These are phyloP conservation scores for Caenorhabditis briggsae DNA, from an alignment of 1,140 invertebrate genomes.

Conservation along the genomic window DNA sequence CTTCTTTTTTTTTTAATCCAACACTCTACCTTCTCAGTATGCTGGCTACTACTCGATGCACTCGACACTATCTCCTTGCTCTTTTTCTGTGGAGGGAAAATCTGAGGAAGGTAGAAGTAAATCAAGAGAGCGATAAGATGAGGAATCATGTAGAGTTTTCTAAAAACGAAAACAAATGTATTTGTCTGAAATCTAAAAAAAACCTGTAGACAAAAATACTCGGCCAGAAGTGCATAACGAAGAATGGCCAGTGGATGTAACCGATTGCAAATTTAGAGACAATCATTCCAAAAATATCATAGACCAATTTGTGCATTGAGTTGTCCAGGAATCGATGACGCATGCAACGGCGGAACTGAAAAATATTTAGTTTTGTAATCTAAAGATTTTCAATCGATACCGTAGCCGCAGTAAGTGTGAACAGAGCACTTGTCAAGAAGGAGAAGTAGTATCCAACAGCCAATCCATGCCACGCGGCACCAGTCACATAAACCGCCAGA, in stretches of 20 bases:
- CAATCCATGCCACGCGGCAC: conserved; percentile 14
- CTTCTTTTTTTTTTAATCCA: neutral
- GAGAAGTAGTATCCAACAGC: conserved; percentile 36
- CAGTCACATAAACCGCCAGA: conserved; percentile 31
- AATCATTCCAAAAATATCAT: conserved; percentile 40
- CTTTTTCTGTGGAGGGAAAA: neutral
- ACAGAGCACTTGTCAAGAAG: conserved; percentile 38
- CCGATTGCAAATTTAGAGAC: conserved; percentile 22
- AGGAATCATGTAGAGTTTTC: conserved; percentile 35
- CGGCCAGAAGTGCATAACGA: conserved; percentile 44
- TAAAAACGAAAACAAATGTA: neutral
- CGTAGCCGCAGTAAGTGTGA: conserved; percentile 22
- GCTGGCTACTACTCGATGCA: neutral
- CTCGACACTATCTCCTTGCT: neutral
- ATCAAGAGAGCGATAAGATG: conserved; percentile 1
- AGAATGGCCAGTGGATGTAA: conserved; percentile 44
- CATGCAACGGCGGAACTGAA: conserved; percentile 45
- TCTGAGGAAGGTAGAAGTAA: neutral
- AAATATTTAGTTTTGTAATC: no score
- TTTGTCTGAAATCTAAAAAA: neutral
- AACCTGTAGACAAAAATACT: conserved; percentile 34
- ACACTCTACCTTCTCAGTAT: neutral
- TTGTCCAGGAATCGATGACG: conserved; percentile 27
- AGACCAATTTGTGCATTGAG: conserved; percentile 17
- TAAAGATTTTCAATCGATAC: no score